These are phyloP conservation scores for Phthorimaea operculella DNA, from an alignment of 1,140 invertebrate species.

Conservation along the genomic window DNA sequence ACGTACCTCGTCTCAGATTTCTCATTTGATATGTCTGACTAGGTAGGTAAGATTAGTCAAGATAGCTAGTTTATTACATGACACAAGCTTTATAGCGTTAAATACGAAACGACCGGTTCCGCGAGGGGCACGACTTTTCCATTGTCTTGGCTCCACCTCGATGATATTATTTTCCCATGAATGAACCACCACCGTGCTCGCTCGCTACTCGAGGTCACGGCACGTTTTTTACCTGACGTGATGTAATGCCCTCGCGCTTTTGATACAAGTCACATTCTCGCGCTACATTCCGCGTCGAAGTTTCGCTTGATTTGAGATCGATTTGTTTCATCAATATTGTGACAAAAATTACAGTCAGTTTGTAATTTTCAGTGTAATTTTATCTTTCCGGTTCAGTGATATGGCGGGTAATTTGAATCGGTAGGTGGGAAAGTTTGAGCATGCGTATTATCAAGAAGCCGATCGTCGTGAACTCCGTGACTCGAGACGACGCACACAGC, in stretches of 20 bases:
- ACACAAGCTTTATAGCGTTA: no score
- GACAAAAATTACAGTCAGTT: not conserved
- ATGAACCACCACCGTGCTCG: constrained; percentile 29
- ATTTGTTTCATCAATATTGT: not conserved
- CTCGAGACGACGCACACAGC: constrained; percentile 13
- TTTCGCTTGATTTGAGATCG: not conserved
- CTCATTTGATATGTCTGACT: no score
- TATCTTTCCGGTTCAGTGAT: not conserved
- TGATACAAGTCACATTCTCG: constrained; percentile 23
- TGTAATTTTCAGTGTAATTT: not conserved
- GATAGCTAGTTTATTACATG: no score
- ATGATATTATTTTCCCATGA: constrained; percentile 51
- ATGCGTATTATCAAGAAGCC: constrained; percentile 25
- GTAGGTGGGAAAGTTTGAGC: constrained; percentile 15
- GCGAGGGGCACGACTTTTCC: constrained; percentile 4
- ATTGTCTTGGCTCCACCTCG: constrained; percentile 42
- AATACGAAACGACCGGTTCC: not conserved
- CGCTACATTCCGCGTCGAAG: not conserved
- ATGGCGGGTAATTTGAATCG: constrained; percentile 10
- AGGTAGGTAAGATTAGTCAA: no score
- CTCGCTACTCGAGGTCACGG: constrained; percentile 42
- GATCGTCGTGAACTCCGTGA: constrained; percentile 24
- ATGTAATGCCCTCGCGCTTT: constrained; percentile 38
- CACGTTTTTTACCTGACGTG: constrained; percentile 46
- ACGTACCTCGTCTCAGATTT: no score